Evolutionary conservation across 2,797 vertebrate genomes (phyloP).

Genomic region (Prionace glauca): DNA sequence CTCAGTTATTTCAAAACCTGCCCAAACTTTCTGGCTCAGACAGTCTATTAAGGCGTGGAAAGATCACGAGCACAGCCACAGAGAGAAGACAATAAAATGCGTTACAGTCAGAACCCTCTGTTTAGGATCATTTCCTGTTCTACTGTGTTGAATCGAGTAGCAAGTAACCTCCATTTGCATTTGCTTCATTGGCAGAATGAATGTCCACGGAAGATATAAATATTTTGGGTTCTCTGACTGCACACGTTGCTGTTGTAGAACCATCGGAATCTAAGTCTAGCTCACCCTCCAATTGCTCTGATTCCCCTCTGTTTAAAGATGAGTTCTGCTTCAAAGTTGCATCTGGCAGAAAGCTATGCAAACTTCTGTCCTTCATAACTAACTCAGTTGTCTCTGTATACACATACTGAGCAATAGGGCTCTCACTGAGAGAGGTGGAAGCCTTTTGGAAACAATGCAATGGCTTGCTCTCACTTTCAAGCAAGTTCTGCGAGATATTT

Average conservation of each 20-base stretch:
- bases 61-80: not conserved
- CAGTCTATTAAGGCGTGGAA: conserved; percentile 7
- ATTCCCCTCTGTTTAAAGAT: not conserved
- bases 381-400: not conserved
- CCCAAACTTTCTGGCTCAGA: not conserved
- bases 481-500: not conserved
- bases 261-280: not conserved
- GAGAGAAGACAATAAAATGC: not conserved
- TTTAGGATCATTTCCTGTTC: not conserved
- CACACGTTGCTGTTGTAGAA: not conserved
- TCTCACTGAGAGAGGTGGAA: not conserved
- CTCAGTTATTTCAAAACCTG: not conserved
- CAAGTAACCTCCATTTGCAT: conserved; percentile 32
- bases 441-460: conserved; percentile 19
- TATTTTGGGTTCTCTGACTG: conserved; percentile 31
- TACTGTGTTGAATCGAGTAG: conserved; percentile 14
- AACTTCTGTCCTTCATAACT: not conserved
- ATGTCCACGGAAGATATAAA: conserved; percentile 20
- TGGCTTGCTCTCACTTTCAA: not conserved
- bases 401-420: not conserved
- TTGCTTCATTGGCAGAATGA: conserved; percentile 32
- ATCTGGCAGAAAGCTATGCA: conserved; percentile 14
- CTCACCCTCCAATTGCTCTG: not conserved
- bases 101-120: not conserved
- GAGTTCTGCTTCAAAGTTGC: not conserved